Conservation (phyloP, 2,888 invertebrate species). For the Plusia festucae region DNA sequence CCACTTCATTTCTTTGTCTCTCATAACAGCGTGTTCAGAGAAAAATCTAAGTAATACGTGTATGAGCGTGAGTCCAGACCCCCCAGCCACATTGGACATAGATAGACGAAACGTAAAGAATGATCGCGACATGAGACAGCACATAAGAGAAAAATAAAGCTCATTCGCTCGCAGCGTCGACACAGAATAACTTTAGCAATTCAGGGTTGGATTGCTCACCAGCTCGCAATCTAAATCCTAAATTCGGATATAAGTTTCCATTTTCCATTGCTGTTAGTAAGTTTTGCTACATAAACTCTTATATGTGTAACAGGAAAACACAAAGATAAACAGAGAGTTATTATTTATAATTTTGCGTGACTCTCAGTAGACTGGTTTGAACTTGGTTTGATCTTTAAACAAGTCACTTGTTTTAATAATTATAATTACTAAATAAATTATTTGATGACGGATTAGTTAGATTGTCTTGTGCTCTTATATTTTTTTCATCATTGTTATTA, state of each 20-base stretch:
- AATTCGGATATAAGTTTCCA: conserved; percentile 22
- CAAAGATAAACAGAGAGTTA: neutral
- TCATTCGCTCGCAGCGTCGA: conserved; percentile 63
- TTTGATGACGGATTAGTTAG: neutral
- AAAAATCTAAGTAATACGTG: conserved; percentile 58
- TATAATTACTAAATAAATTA: neutral
- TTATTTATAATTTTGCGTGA: conserved; percentile 4
- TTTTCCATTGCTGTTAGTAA: conserved; percentile 16
- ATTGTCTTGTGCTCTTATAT: too few relatives aligned
- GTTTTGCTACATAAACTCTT: neutral
- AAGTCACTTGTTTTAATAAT: neutral
- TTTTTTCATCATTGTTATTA: too few relatives aligned
- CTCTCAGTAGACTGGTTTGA: neutral
- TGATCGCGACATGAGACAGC: conserved; percentile 86
- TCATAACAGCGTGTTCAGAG: conserved; percentile 37
- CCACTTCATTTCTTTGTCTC: conserved; percentile 51
- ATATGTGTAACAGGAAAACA: neutral
- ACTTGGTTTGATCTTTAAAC: neutral
- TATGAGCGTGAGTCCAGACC: conserved; percentile 40
- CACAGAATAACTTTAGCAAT: conserved; percentile 71
- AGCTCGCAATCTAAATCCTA: conserved; percentile 36
- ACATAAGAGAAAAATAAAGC: conserved; percentile 77
- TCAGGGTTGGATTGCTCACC: conserved; percentile 72
- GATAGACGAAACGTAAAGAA: conserved; percentile 85
- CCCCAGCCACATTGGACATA: conserved; percentile 58